Conservation (phyloP, 2,888 invertebrate species). For the Altica lythri region DNA sequence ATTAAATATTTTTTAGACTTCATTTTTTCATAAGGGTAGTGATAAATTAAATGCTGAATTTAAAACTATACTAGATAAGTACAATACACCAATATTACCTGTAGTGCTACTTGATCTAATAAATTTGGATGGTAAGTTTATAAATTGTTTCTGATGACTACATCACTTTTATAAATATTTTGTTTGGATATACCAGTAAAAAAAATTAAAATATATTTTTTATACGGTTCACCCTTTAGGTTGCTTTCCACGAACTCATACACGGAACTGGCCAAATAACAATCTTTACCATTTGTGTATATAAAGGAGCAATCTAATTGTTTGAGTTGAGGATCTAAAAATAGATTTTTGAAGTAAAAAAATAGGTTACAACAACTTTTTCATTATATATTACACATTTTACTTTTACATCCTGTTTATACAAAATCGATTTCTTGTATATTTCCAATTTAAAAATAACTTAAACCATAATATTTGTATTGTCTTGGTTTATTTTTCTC, state of each 20-base stretch:
- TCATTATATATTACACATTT: conserved; percentile 13
- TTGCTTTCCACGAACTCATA: no score
- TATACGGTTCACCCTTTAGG: no score
- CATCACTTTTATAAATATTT: no score
- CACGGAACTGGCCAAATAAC: no score
- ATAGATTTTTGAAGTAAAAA: conserved; percentile 5
- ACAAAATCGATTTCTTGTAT: conserved; percentile 4
- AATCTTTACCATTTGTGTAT: no score
- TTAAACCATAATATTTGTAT: conserved; percentile 14
- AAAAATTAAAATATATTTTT: no score
- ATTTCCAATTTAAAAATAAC: conserved; percentile 10
- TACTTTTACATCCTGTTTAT: conserved; percentile 10
- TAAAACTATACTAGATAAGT: conserved; percentile 80
- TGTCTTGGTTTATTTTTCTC: background rate
- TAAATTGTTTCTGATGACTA: no score
- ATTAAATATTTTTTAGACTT: conserved; percentile 60
- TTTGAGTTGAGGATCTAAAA: background rate
- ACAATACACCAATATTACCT: conserved; percentile 85
- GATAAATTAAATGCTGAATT: conserved; percentile 87
- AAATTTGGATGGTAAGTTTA: conserved; percentile 57
- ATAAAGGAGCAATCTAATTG: no score
- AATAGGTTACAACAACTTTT: conserved; percentile 13
- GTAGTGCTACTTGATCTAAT: conserved; percentile 88
- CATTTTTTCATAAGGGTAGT: conserved; percentile 80
- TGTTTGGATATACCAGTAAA: no score